Evolutionary conservation across 2,113 vertebrate genomes (phyloP).

Genomic region (Chlorodrepanis virens): DNA sequence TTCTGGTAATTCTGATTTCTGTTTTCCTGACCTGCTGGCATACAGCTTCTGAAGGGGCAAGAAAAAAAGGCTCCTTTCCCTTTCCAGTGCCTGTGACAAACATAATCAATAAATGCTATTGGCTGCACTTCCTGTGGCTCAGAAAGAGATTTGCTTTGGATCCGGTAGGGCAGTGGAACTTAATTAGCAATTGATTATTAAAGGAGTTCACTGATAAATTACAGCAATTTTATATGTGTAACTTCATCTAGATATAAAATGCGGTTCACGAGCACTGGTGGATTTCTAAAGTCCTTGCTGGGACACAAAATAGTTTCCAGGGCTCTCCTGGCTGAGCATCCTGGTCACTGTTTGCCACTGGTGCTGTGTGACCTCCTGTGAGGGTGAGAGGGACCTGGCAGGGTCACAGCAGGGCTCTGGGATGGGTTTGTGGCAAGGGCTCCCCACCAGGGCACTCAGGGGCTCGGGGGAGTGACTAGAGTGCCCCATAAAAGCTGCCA

Average conservation of each 20-base stretch:
- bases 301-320: fast-evolving
- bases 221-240: background rate
- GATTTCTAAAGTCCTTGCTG: background rate
- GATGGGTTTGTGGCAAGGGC: fast-evolving
- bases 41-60: background rate
- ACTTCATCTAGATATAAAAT: background rate
- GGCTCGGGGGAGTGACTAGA: no score
- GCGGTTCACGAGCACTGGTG: background rate
- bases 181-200: constrained; percentile 44
- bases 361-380: background rate
- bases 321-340: background rate
- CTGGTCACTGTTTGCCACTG: background rate
- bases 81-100: background rate
- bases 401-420: background rate
- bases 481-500: background rate
- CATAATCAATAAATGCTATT: background rate
- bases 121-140: background rate
- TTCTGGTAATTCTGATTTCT: background rate
- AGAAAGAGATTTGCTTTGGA: background rate
- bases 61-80: background rate
- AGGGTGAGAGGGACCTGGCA: background rate
- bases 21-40: background rate
- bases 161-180: background rate
- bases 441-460: fast-evolving
- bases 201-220: background rate